Evolutionary conservation across 2,888 invertebrate species (phyloP).

Genomic region (Disparrhopalites patrizii): DNA sequence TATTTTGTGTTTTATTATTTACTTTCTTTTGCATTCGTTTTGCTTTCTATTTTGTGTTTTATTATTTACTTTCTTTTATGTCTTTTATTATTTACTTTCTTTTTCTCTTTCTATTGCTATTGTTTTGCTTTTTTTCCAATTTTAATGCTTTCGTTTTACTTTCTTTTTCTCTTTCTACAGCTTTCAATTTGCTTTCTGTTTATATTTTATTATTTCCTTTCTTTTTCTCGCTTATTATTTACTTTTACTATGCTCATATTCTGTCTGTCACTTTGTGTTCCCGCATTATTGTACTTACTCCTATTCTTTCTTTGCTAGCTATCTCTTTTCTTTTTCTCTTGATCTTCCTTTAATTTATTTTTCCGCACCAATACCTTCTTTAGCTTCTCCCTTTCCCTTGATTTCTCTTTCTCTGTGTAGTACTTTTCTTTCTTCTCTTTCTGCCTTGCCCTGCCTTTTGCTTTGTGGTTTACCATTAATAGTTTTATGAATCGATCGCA

Average conservation of each 20-base stretch:
- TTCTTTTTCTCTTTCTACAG: no score
- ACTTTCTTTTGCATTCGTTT: no score
- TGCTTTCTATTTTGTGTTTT: no score
- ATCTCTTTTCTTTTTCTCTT: constrained; percentile 72
- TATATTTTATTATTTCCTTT: no score
- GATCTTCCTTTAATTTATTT: background rate
- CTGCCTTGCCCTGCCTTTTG: background rate
- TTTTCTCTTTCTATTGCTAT: background rate
- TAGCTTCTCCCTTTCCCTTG: background rate
- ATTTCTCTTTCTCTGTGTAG: background rate
- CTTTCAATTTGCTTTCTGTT: no score
- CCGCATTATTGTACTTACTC: constrained; percentile 55
- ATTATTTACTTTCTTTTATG: background rate
- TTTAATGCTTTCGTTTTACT: no score
- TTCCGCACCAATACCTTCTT: background rate
- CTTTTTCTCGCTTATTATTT: no score
- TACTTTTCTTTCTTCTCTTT: background rate
- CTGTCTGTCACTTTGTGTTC: no score
- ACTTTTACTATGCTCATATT: background rate
- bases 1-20: background rate
- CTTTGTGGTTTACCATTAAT: background rate
- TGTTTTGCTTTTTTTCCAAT: no score
- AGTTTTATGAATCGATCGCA: background rate
- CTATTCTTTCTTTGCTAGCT: constrained; percentile 64
- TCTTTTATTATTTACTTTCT: background rate